These are phyloP conservation scores for Melanocharis versteri DNA, from an alignment of 2,113 vertebrate species.

Conservation along the genomic window DNA sequence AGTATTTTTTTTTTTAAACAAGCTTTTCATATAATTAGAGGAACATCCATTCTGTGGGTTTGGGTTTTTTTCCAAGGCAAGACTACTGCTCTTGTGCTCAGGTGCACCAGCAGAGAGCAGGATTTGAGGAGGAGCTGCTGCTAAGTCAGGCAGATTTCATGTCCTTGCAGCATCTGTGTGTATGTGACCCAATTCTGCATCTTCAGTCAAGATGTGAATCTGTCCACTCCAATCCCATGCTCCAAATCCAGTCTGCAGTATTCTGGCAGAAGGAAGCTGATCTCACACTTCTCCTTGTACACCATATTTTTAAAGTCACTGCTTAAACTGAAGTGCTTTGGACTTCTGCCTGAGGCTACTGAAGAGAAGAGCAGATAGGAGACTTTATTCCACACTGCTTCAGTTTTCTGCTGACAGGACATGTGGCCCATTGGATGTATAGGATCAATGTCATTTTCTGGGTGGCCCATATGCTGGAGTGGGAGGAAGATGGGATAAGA, in stretches of 20 bases:
- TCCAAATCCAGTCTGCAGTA: not conserved
- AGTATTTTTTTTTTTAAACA: not conserved
- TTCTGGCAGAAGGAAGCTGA: not conserved
- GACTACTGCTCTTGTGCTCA: not conserved
- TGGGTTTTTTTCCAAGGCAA: not conserved
- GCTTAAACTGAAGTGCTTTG: constrained; percentile 9
- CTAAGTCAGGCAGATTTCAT: not conserved
- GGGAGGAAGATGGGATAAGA: not conserved
- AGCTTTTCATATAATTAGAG: not conserved
- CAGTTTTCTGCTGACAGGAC: not conserved
- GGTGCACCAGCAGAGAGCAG: not conserved
- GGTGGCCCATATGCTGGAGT: constrained; percentile 7
- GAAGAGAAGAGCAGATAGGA: constrained; percentile 21
- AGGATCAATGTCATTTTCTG: not conserved
- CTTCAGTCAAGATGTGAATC: not conserved
- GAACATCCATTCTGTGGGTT: not conserved
- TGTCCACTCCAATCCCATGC: not conserved
- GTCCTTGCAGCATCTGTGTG: not conserved
- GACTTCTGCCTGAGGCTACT: constrained; percentile 14
- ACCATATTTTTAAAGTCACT: constrained; percentile 7
- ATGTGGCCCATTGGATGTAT: not conserved
- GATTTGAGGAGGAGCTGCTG: not conserved
- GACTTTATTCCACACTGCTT: not conserved
- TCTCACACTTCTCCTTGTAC: not conserved
- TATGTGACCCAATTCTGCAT: not conserved